These are phyloP conservation scores for Elgonia sp. DNA, from an alignment of 2,888 invertebrate genomes.

Conservation along the genomic window DNA sequence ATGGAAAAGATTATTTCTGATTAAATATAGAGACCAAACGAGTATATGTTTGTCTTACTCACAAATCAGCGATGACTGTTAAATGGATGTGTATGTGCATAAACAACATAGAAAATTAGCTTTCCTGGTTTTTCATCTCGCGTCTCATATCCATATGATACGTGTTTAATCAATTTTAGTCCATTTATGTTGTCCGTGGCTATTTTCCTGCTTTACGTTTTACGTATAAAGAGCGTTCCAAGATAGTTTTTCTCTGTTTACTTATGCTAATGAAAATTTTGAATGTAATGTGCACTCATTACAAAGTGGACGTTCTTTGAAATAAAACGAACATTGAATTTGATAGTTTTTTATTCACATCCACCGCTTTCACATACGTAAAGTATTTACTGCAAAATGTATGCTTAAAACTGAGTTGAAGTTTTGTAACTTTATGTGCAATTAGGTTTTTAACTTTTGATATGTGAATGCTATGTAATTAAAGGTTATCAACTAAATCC, in stretches of 20 bases:
- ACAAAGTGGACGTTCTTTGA: conserved; percentile 50
- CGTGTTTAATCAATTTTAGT: conserved; percentile 70
- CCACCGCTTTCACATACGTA: not conserved
- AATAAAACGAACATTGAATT: conserved; percentile 37
- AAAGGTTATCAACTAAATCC: no score
- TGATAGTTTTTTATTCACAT: conserved; percentile 18
- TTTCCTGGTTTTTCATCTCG: conserved; percentile 69
- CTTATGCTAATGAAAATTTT: conserved; percentile 65
- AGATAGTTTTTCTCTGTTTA: conserved; percentile 60
- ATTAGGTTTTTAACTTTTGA: no score
- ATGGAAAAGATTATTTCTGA: conserved; percentile 60
- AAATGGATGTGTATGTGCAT: conserved; percentile 54
- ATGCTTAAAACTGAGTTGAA: no score
- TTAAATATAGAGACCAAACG: conserved; percentile 41
- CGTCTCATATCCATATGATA: conserved; percentile 63
- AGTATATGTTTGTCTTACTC: conserved; percentile 66
- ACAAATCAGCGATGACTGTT: conserved; percentile 63
- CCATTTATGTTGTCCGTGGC: conserved; percentile 54
- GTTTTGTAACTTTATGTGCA: no score
- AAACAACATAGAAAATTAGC: conserved; percentile 65
- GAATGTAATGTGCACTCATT: conserved; percentile 51
- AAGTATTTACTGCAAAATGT: not conserved
- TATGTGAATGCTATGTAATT: no score
- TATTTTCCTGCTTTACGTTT: conserved; percentile 45
- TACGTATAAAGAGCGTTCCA: conserved; percentile 30